Percentiles rank a stretch among this genome's conserved stretches.
Evolutionary conservation across 2,888 invertebrate species (phyloP).

Genomic region (Spatulosminthurus flaviceps): DNA sequence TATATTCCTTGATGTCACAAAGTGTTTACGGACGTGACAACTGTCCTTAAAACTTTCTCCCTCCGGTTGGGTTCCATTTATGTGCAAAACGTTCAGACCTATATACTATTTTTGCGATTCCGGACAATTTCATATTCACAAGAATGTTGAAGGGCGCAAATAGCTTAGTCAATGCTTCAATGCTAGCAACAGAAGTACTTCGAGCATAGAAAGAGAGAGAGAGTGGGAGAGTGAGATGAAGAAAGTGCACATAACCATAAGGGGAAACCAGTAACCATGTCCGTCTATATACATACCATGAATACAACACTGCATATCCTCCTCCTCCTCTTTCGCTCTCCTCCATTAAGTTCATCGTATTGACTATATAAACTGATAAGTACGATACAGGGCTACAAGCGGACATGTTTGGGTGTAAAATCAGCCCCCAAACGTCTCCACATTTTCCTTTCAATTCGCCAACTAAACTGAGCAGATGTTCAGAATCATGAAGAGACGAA

Average conservation of each 20-base stretch:
- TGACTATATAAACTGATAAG: background rate
- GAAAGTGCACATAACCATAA: background rate
- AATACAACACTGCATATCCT: background rate
- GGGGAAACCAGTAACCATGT: background rate
- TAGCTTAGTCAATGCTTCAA: background rate
- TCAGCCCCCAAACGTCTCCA: conserved; percentile 18
- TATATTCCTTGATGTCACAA: background rate
- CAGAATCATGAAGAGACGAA: background rate
- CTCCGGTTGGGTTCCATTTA: background rate
- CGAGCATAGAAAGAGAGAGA: background rate
- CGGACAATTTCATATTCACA: background rate
- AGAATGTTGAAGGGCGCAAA: background rate
- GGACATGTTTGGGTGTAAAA: background rate
- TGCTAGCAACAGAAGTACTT: background rate
- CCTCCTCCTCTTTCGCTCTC: background rate
- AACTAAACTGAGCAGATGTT: conserved; percentile 10
- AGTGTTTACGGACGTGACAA: conserved; percentile 32
- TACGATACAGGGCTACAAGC: background rate
- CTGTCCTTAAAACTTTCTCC: conserved; percentile 31
- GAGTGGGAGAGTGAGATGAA: background rate
- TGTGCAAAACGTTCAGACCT: background rate
- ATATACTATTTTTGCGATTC: conserved; percentile 1
- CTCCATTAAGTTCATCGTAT: background rate
- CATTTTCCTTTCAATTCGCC: conserved; percentile 7
- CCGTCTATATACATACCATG: background rate